phyloP scores from a whole-genome alignment of 2,113 vertebrate species.

The Melanerpes aurifrons region DNA sequence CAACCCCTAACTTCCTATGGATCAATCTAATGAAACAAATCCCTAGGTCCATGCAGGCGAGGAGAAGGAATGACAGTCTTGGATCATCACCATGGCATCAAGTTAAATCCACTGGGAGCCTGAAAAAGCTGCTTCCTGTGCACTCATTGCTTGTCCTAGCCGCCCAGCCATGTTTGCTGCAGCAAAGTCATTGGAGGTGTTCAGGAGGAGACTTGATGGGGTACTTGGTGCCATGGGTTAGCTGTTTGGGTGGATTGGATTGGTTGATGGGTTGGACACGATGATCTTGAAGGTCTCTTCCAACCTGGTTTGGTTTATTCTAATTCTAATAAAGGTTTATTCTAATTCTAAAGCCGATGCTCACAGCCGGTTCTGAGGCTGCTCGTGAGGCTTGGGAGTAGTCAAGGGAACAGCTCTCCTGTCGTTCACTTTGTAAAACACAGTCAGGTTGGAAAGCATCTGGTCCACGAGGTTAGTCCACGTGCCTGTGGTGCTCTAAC shows the following conservation, averaged over 20 bases:
- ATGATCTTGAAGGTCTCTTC: too few species aligned
- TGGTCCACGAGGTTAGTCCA: background rate
- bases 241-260: too few species aligned
- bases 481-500: background rate
- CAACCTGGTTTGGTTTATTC: too few species aligned
- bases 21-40: background rate
- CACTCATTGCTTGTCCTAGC: background rate
- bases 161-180: background rate
- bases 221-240: too few species aligned
- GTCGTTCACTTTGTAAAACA: background rate
- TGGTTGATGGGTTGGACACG: too few species aligned
- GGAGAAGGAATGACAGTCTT: background rate
- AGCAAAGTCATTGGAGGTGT: background rate
- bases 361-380: background rate
- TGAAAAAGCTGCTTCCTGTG: background rate
- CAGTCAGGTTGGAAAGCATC: background rate
- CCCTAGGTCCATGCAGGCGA: background rate
- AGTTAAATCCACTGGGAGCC: background rate
- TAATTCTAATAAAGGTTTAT: too few species aligned
- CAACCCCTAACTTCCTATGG: too few species aligned
- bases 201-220: too few species aligned
- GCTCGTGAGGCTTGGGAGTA: background rate
- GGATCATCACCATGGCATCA: fast-evolving
- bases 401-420: background rate
- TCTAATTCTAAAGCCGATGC: background rate